Base-by-base conservation (phyloP, 2,888 invertebrate genomes). In the Synergus laeviventris region DNA sequence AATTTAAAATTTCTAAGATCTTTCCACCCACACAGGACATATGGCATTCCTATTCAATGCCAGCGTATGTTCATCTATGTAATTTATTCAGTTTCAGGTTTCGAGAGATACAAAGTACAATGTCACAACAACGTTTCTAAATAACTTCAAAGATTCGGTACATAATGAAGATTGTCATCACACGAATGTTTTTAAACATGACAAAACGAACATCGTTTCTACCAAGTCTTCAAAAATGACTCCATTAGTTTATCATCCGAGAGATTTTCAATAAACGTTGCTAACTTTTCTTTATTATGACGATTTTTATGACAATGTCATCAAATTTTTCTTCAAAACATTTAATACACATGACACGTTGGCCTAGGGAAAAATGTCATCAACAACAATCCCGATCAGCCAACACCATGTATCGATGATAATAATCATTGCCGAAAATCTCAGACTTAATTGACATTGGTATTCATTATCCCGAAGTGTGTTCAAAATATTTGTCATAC, bases 41-140 rank as follows among this genome's bases (percentile, higher is more conserved):
- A 62, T 21, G 56, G n/a, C 18, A 38, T 38, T n/a, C 2, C 18
- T 62, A 38, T 62, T 62, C 39, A 39, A 61, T n/a, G 1, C 38
- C 31, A 62, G 4, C 14, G 21, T 56, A 24, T 56, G 56, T 14
- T 24, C 56, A 56, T 56, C 56, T n/a, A 7, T 45, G 45, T n/a
- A 49, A 49, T n/a, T 18, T 49, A 49, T 49, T 49, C 49, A n/a
- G n/a, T 49, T 49, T 49, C n/a, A n/a, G n/a, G 49, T 49, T 49
- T 49, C 49, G 49, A 49, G n/a, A 49, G 14, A 18, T 2, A 49
- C 49, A n/a, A 31, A 9, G n/a, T n/a, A 49, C n/a, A 49, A 49
- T 49, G 49, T 49, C 49, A 49, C 49, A 49, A 49, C 49, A 49
- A 49, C n/a, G n/a, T 49, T 49, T 49, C n/a, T n/a, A 9, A 49